Evolutionary conservation across 2,113 vertebrate genomes (phyloP), one percentile per base, ranked within the genome.

Genomic region (Alexandromys fortis): DNA sequence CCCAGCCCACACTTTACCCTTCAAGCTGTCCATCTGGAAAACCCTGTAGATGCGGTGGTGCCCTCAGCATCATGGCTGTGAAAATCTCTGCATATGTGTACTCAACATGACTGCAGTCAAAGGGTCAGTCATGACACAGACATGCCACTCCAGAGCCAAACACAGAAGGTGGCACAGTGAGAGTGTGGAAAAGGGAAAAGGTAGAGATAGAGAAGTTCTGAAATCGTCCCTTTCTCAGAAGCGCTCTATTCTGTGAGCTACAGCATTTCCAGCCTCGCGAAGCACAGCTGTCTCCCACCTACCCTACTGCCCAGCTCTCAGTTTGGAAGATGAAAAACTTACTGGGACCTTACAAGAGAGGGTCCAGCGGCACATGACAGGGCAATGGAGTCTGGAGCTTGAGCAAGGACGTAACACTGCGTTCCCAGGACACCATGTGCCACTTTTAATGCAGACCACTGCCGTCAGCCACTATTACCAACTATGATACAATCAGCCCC

Each of bases 301-400:
- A 14, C 42, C 38, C 83, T 61, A 55, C 88, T n/a, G 55, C 33
- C 9, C 12, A 52, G 7, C 11, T 92, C 76, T 94, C 26, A n/a
- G 79, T 47, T 92, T 42, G 91, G n/a, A 63, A 42, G 22, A 83
- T 35, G 79, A 65, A 5, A 52, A 33, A 58, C 70, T 89, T 2
- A 72, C 63, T 89, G 17, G 26, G 91, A 90, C 3, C 16, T 78
- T 89, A 85, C 30, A 86, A 38, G 93, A 78, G 83, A 95, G 47
- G 38, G 49, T 13, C 30, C 67, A 75, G 70, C n/a, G 89, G 85
- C 26, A 79, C 94, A 89, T 76, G 33, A 55, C 26, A 89, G 92
- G 38, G 26, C 47, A 93, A 9, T 0, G 75, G 28, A 68, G 67
- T 55, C 63, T 28, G 11, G 70, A 13, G 16, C n/a, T 93, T 68